These are phyloP conservation scores for Boloria selene DNA, from an alignment of 2,888 invertebrate species.

Conservation along the genomic window DNA sequence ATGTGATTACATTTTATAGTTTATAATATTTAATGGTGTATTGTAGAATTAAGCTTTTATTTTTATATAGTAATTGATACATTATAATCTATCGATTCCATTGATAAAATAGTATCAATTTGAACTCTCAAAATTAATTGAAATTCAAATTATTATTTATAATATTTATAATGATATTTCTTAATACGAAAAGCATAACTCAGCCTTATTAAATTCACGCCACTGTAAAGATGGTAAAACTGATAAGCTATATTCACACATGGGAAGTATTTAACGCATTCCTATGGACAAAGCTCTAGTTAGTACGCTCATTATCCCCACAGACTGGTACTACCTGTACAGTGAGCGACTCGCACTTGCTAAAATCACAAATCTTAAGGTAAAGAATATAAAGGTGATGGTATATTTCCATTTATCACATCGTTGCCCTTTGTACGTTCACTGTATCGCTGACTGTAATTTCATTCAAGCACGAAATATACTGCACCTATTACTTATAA, in stretches of 20 bases:
- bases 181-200: conserved; percentile 6
- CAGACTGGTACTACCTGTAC: conserved; percentile 55
- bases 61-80: no score
- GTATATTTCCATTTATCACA: conserved; percentile 3
- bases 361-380: conserved; percentile 22
- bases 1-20: no score
- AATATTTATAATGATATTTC: conserved; percentile 17
- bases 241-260: conserved; percentile 38
- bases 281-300: conserved; percentile 61
- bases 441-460: conserved; percentile 46
- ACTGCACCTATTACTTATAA: conserved; percentile 28
- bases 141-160: not conserved
- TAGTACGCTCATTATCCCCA: conserved; percentile 65
- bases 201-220: conserved; percentile 30
- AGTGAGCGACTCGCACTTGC: not conserved
- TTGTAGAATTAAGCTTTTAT: no score
- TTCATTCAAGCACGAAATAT: conserved; percentile 48
- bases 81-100: no score
- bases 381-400: conserved; percentile 21
- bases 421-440: conserved; percentile 34
- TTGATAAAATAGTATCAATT: no score
- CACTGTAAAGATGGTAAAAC: conserved; percentile 31
- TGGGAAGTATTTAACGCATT: conserved; percentile 49
- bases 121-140: no score
- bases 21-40: no score